phyloP scores from a whole-genome alignment of 30 jellyfish, hydroid and myxozoan genomes.

The Calvadosia cruxmelitensis region DNA sequence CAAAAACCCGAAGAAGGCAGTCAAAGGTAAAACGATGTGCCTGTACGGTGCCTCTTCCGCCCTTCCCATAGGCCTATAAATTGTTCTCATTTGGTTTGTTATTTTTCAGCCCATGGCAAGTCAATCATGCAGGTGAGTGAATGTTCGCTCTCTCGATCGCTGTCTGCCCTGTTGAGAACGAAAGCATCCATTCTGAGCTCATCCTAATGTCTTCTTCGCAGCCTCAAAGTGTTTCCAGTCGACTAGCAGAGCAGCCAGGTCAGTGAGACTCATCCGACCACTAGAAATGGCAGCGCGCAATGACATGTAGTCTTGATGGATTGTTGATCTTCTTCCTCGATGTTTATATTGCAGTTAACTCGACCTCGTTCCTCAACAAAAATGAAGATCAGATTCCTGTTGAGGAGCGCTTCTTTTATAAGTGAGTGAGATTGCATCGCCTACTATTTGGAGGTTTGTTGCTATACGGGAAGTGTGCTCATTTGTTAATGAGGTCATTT shows the following conservation, averaged over 20 bases:
- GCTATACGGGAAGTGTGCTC: too few relatives aligned
- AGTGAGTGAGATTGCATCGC: too few relatives aligned
- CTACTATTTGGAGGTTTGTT: too few relatives aligned
- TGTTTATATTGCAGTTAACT: conserved; percentile 38
- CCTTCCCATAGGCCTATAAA: conserved; percentile 9
- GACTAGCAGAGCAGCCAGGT: conserved; percentile 72
- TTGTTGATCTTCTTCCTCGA: too few relatives aligned
- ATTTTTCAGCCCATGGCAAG: conserved; percentile 52
- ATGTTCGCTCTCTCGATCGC: not conserved
- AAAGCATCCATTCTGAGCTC: too few relatives aligned
- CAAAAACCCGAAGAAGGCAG: conserved; percentile 79
- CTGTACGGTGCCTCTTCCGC: not conserved
- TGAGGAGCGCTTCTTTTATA: conserved; percentile 69
- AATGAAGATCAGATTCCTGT: conserved; percentile 49
- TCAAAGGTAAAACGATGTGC: conserved; percentile 28
- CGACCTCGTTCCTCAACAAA: conserved; percentile 30
- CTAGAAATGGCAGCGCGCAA: too few relatives aligned
- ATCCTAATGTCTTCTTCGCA: not conserved
- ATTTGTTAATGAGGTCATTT: not conserved
- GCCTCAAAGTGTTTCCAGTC: conserved; percentile 49
- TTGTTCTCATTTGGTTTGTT: not conserved
- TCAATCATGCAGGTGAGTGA: conserved; percentile 82
- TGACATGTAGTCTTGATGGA: too few relatives aligned
- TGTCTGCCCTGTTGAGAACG: too few relatives aligned
- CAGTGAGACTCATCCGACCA: too few relatives aligned